Base-by-base conservation (phyloP, 2,888 invertebrate genomes). In the Chorisops tibialis region DNA sequence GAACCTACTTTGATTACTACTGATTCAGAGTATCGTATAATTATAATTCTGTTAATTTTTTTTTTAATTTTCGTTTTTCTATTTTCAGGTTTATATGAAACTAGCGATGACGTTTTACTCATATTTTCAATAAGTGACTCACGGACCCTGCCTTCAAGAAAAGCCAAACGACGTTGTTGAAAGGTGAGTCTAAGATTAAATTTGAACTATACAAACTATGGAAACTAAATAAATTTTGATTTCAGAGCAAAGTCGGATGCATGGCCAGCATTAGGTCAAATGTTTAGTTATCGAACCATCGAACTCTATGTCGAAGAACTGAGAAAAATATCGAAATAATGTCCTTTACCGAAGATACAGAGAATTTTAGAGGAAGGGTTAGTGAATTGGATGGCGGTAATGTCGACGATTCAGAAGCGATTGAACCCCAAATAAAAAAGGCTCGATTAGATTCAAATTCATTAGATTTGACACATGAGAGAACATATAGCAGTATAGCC, bases 251-350 rank as follows among this genome's bases (percentile, higher is more conserved):
- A 98, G 85, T 96, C 96, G 90, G 93, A 96, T 69, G n/a, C n/a
- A n/a, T n/a, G n/a, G n/a, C n/a, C n/a, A n/a, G n/a, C n/a, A n/a
- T n/a, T n/a, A n/a, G n/a, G n/a, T n/a, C n/a, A n/a, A n/a, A n/a
- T n/a, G n/a, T n/a, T n/a, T n/a, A n/a, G n/a, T n/a, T n/a, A n/a
- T 91, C 96, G 0, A 97, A 96, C 98, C n/a, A n/a, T n/a, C n/a
- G n/a, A n/a, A n/a, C n/a, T n/a, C n/a, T n/a, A n/a, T 75, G 93
- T 98, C 2, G 88, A 90, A 14, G 93, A 93, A 79, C 81, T 98
- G 70, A 94, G 94, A 78, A 90, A 91, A 84, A 96, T 96, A 91
- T 96, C 47, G 96, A 97, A 79, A 95, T 95, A 1, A 96, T 97
- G 96, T 92, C 96, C 5, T 95, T 92, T 75, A 94, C 89, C 9